Conservation (phyloP, 2,888 invertebrate species). For the Agrotis clavis region DNA sequence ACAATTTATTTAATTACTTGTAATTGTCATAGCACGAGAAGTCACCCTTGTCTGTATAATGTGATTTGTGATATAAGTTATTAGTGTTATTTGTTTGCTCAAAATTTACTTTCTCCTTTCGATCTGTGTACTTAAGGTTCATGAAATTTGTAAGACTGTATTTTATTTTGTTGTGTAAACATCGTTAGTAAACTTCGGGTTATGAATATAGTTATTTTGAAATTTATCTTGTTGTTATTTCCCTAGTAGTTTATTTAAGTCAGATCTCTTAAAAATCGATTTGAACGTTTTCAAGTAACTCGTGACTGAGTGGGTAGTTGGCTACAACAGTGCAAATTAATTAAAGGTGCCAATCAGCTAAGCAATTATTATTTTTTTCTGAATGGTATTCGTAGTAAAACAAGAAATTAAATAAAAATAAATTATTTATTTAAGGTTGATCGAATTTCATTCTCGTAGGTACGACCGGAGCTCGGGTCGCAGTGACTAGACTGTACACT, state of each 20-base stretch:
- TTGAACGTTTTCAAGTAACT: too few species aligned
- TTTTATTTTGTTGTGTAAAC: constrained; percentile 89
- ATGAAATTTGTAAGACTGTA: constrained; percentile 91
- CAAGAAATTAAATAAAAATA: constrained; percentile 85
- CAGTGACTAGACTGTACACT: constrained; percentile 90
- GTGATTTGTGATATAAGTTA: constrained; percentile 87
- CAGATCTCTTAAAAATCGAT: background rate
- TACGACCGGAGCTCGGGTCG: constrained; percentile 88
- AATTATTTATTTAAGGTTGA: constrained; percentile 88
- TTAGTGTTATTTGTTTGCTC: constrained; percentile 85
- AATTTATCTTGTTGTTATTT: constrained; percentile 73
- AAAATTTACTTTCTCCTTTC: constrained; percentile 81
- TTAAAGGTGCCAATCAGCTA: background rate
- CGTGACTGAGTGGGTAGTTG: background rate
- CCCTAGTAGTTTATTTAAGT: constrained; percentile 28
- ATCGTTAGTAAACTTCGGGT: constrained; percentile 88
- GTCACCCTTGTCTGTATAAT: constrained; percentile 78
- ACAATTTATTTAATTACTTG: constrained; percentile 54
- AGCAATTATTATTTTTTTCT: background rate
- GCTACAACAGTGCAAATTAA: background rate
- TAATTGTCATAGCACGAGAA: constrained; percentile 73
- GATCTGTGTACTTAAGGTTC: constrained; percentile 89
- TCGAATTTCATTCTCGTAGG: constrained; percentile 83
- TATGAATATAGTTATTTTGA: constrained; percentile 90
- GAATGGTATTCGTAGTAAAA: constrained; percentile 56